phyloP scores from a whole-genome alignment of 2,113 vertebrate genomes.

The Ptilonorhynchus violaceus region DNA sequence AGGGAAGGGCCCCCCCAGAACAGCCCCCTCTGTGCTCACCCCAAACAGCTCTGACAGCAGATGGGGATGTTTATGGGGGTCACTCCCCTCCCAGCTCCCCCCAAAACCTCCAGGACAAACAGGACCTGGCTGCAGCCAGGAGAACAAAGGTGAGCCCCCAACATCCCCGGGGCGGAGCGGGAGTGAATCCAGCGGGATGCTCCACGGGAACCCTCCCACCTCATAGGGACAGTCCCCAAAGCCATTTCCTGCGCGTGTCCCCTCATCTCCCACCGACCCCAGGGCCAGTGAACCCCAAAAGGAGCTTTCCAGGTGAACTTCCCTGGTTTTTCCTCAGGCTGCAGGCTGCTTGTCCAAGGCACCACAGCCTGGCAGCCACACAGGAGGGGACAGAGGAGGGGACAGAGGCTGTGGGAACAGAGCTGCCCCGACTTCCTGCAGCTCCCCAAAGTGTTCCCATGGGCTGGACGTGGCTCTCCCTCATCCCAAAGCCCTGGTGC shows the following conservation, averaged over 20 bases:
- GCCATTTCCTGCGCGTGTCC: background rate
- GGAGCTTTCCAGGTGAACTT: background rate
- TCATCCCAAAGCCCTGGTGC: background rate
- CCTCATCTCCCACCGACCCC: background rate
- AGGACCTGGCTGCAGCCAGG: background rate
- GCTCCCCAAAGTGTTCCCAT: background rate
- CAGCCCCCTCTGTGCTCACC: background rate
- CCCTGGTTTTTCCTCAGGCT: background rate
- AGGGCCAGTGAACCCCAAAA: background rate
- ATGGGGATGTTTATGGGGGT: background rate
- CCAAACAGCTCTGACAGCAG: background rate
- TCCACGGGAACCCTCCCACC: background rate
- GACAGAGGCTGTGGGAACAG: background rate
- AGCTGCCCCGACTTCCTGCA: background rate
- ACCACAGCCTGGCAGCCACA: background rate
- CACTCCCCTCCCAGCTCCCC: background rate
- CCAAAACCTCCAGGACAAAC: background rate
- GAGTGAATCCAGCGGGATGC: background rate
- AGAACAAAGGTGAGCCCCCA: background rate
- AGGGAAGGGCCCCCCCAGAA: background rate
- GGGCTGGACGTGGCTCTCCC: background rate
- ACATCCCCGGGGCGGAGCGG: fast-evolving
- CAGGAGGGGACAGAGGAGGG: background rate
- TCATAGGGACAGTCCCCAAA: background rate
- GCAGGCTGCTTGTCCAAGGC: background rate